Evolutionary conservation across 2,797 vertebrate species (phyloP).

Genomic region (Rhyacichthys aspro): DNA sequence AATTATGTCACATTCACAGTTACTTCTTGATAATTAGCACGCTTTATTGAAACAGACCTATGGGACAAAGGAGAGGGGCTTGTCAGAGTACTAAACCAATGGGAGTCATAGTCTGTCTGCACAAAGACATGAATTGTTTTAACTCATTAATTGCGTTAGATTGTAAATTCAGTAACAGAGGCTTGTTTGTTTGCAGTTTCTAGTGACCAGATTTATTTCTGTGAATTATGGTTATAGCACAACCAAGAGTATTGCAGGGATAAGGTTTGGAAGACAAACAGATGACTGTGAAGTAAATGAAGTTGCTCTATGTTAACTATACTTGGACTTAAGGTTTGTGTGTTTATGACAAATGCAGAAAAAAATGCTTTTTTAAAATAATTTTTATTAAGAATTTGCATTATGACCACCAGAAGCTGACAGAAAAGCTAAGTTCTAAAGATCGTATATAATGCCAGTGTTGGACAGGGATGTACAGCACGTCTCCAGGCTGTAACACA

Average conservation of each 20-base stretch:
- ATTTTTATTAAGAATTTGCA: conserved; percentile 17
- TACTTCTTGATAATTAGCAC: conserved; percentile 38
- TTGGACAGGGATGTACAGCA: conserved; percentile 91
- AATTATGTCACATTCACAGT: conserved; percentile 40
- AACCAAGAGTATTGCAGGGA: conserved; percentile 57
- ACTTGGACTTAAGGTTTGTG: conserved; percentile 55
- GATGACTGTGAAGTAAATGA: conserved; percentile 56
- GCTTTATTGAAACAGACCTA: conserved; percentile 44
- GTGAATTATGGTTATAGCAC: conserved; percentile 70
- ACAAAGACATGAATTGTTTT: conserved; percentile 51
- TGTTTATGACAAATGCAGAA: conserved; percentile 47
- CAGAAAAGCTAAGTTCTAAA: conserved; percentile 92
- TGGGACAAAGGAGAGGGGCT: conserved; percentile 23
- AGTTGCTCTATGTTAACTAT: conserved; percentile 41
- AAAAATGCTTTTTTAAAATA: no score
- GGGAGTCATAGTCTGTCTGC: conserved; percentile 44
- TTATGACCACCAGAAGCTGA: conserved; percentile 99
- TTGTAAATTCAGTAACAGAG: conserved; percentile 44
- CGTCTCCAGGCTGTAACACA: conserved; percentile 87
- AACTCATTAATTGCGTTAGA: conserved; percentile 55
- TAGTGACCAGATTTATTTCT: conserved; percentile 62
- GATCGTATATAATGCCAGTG: conserved; percentile 95
- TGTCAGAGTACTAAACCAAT: conserved; percentile 35
- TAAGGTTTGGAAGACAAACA: conserved; percentile 59
- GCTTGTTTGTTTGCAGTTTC: conserved; percentile 45